Percentiles rank a stretch among this genome's conserved stretches.
phyloP scores from a whole-genome alignment of 2,113 vertebrate genomes.

The Phaetusa simplex region DNA sequence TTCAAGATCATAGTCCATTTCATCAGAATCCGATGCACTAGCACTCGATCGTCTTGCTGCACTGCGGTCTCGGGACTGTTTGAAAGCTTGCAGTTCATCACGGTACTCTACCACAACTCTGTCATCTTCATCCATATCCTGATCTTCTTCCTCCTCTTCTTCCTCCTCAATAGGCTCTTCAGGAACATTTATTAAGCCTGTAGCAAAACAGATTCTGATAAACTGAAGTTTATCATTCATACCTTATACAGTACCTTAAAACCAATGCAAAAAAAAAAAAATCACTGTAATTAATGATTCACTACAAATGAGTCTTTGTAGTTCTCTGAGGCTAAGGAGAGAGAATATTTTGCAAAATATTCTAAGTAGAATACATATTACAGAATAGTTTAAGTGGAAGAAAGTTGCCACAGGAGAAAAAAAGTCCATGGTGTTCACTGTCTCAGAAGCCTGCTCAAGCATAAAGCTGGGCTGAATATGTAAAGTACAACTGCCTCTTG shows the following conservation, averaged over 20 bases:
- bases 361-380: neutral
- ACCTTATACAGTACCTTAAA: neutral
- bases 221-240: neutral
- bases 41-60: slow-evolving; percentile 56
- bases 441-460: neutral
- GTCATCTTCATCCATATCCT: slow-evolving; percentile 95
- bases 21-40: slow-evolving; percentile 90
- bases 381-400: neutral
- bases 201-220: neutral
- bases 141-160: slow-evolving; percentile 86
- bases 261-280: neutral
- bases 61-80: slow-evolving; percentile 69
- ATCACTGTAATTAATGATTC: neutral
- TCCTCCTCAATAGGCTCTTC: slow-evolving; percentile 90
- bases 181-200: slow-evolving; percentile 92
- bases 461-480: neutral
- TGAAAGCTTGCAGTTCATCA: slow-evolving; percentile 78
- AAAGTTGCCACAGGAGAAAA: neutral
- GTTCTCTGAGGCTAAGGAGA: neutral
- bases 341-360: neutral
- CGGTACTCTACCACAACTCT: slow-evolving; percentile 91
- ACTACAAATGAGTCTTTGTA: neutral
- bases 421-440: neutral
- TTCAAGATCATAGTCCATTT: slow-evolving; percentile 99
- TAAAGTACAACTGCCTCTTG: neutral